A percentile compares a stretch with the other conserved stretches of the same genome.
Evolutionary conservation across 2,113 vertebrate species (phyloP).

Genomic region (Panthera uncia): DNA sequence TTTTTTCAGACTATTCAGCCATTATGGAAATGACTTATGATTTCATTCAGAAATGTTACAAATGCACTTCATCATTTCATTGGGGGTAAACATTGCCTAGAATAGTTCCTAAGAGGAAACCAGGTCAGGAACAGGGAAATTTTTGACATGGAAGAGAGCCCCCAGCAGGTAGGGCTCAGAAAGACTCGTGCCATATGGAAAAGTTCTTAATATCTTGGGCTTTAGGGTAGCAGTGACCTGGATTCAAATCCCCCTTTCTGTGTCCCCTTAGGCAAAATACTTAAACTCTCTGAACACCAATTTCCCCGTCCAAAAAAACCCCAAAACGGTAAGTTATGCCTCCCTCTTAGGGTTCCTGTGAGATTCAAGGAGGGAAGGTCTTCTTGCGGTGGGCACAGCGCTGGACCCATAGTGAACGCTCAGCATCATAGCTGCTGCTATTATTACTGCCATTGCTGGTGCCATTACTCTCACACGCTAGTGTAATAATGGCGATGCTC

Average conservation of each 20-base stretch:
- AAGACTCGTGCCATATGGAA: neutral
- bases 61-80: neutral
- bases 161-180: neutral
- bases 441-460: rapidly evolving
- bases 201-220: neutral
- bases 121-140: neutral
- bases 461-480: rapidly evolving
- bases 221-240: neutral
- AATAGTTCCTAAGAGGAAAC: neutral
- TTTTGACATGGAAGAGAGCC: neutral
- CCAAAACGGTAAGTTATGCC: neutral
- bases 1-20: slow-evolving; percentile 32
- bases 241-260: neutral
- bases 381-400: neutral
- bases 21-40: slow-evolving; percentile 39
- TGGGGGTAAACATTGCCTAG: neutral
- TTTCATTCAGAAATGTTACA: slow-evolving; percentile 57
- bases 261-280: neutral
- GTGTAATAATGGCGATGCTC: rapidly evolving
- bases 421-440: rapidly evolving
- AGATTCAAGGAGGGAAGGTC: neutral
- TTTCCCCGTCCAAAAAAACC: neutral
- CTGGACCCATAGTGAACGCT: neutral
- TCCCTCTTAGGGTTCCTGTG: neutral
- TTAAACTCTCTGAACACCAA: neutral